Evolutionary conservation across 2,113 vertebrate genomes (phyloP).

Genomic region (Alosa alosa): DNA sequence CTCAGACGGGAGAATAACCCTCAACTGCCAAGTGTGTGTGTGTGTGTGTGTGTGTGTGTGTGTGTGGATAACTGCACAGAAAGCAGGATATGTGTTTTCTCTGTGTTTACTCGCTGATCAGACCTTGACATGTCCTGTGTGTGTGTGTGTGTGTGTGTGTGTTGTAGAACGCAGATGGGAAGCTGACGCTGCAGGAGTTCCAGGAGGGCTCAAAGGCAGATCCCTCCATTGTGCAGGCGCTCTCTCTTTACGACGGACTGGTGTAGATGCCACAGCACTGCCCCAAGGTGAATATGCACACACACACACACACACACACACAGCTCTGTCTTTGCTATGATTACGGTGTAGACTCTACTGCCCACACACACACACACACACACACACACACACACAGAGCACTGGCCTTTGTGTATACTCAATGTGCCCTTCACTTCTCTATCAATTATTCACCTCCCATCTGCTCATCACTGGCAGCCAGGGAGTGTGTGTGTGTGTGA

Average conservation of each 20-base stretch:
- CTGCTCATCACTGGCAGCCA: background rate
- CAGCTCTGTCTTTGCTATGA: too few species aligned
- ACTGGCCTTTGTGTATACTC: background rate
- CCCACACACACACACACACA: background rate
- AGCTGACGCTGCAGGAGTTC: conserved; percentile 96
- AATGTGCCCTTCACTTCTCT: background rate
- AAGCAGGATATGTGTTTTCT: background rate
- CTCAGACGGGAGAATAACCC: background rate
- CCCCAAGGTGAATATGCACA: background rate
- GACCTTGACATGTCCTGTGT: background rate
- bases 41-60: too few species aligned
- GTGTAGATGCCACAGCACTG: conserved; percentile 74
- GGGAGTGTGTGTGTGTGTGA: too few species aligned
- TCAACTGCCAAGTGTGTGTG: background rate
- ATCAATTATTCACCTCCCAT: background rate
- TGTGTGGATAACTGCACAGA: background rate
- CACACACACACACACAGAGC: background rate
- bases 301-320: background rate
- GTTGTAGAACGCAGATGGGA: conserved; percentile 87
- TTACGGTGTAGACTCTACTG: background rate
- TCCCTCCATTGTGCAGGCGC: conserved; percentile 94
- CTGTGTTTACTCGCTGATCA: background rate
- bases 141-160: background rate
- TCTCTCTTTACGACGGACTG: conserved; percentile 97
- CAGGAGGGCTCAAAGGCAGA: conserved; percentile 99